Conservation (phyloP, 2,797 vertebrate genomes). For the Sciurus vulgaris region DNA sequence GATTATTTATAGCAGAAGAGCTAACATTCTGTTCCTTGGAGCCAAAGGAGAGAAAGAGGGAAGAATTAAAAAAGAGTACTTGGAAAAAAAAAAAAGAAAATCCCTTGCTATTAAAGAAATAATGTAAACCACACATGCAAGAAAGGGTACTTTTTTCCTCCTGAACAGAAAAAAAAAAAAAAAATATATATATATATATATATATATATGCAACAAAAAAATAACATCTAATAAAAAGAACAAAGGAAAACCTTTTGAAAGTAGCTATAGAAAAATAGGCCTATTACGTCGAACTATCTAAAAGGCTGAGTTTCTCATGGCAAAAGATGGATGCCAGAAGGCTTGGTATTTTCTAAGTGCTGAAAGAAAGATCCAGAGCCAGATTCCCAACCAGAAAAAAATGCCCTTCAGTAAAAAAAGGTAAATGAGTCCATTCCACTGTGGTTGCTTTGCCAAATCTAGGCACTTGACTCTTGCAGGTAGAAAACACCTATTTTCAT, state of each 20-base stretch:
- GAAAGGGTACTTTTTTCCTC: background rate
- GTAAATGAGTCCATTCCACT: background rate
- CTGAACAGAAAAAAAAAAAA: background rate
- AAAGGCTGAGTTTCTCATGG: background rate
- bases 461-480: background rate
- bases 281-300: background rate
- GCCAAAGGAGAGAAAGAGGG: background rate
- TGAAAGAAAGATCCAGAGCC: background rate
- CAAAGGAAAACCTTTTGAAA: background rate
- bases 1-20: background rate
- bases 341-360: background rate
- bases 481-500: background rate
- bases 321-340: background rate
- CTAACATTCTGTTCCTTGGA: background rate
- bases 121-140: background rate
- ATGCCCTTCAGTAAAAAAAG: background rate
- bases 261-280: no score
- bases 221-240: background rate
- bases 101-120: background rate
- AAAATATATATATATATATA: no score
- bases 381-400: background rate
- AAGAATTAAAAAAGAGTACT: background rate
- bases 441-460: background rate
- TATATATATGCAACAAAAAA: background rate
- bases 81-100: background rate